A percentile compares a stretch with the other conserved stretches of the same genome.
phyloP scores from a whole-genome alignment of 1,140 invertebrate genomes.

The Adelges cooleyi region DNA sequence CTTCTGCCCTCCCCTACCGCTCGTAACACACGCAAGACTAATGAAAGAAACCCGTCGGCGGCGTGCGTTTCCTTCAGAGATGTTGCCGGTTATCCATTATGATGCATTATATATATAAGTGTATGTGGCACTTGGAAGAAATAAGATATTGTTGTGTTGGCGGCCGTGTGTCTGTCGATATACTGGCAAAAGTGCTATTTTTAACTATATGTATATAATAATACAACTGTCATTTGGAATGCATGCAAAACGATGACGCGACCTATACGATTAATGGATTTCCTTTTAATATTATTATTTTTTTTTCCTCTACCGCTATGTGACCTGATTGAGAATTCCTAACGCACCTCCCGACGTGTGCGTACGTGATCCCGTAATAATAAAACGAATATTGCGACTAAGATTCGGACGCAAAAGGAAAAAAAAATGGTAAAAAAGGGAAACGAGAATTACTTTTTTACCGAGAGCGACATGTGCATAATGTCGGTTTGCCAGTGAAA shows the following conservation, averaged over 20 bases:
- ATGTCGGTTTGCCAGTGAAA: neutral
- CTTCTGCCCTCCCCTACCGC: neutral
- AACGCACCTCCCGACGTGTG: neutral
- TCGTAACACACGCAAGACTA: neutral
- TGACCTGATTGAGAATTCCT: neutral
- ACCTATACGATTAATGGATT: too few species aligned
- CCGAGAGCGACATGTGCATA: neutral
- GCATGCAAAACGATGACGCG: too few species aligned
- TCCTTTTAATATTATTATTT: too few species aligned
- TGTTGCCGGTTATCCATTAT: slow-evolving; percentile 1
- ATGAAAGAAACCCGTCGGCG: neutral
- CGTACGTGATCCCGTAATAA: slow-evolving; percentile 14
- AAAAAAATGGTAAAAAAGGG: too few species aligned
- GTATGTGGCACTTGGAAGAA: too few species aligned
- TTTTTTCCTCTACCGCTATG: neutral
- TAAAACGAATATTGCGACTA: neutral
- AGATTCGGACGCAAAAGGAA: too few species aligned
- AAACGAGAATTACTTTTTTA: neutral
- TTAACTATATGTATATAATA: too few species aligned
- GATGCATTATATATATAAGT: too few species aligned
- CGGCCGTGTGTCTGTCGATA: too few species aligned
- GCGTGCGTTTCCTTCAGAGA: neutral
- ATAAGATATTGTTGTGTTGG: too few species aligned
- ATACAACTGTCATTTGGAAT: too few species aligned
- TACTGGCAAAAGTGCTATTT: too few species aligned